phyloP scores from a whole-genome alignment of 2,888 invertebrate genomes.

The Calephelis perditalis region DNA sequence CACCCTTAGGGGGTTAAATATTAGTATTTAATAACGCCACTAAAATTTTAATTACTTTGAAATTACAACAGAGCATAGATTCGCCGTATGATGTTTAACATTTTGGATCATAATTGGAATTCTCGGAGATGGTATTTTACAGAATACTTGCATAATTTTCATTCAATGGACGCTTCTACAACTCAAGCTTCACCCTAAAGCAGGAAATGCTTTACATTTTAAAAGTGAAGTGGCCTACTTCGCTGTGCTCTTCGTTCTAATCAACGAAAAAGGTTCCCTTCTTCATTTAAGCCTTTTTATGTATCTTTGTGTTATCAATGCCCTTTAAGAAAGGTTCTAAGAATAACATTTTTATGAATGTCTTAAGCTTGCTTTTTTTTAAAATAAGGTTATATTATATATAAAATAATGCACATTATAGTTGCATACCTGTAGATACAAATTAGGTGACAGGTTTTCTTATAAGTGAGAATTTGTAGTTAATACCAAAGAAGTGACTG shows the following conservation, averaged over 20 bases:
- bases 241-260: constrained; percentile 9
- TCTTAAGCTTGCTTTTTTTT: too few species aligned
- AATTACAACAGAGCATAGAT: too few species aligned
- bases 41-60: too few species aligned
- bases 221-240: constrained; percentile 9
- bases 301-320: not conserved
- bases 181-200: not conserved
- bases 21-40: too few species aligned
- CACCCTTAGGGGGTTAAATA: too few species aligned
- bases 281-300: constrained; percentile 9
- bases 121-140: not conserved
- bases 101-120: constrained; percentile 2
- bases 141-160: constrained; percentile 5
- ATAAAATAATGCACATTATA: too few species aligned
- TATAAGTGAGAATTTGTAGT: too few species aligned
- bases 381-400: too few species aligned
- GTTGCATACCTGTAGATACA: too few species aligned
- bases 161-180: constrained; percentile 6
- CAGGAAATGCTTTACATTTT: constrained; percentile 11
- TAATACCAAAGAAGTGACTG: too few species aligned
- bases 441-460: too few species aligned
- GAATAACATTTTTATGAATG: not conserved
- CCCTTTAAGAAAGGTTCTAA: not conserved
- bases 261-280: constrained; percentile 12
- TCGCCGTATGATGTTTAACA: not conserved